phyloP scores from a whole-genome alignment of 1,140 invertebrate genomes.

The Bombyx mandarina region DNA sequence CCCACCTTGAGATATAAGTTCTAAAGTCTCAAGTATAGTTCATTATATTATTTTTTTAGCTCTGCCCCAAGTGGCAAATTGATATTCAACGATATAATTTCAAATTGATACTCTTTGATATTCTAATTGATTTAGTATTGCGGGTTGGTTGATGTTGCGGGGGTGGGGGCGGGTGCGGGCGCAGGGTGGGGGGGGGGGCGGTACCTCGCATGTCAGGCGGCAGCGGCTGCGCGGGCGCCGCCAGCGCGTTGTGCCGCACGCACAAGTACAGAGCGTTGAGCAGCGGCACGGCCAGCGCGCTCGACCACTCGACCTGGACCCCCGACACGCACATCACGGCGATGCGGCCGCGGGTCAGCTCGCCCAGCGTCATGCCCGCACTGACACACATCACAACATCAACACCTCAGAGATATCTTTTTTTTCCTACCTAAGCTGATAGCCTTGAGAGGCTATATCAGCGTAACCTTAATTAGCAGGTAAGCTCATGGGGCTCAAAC shows the following conservation, averaged over 20 bases:
- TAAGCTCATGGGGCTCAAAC: no score
- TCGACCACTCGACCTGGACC: slow-evolving; percentile 52
- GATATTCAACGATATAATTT: no score
- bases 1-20: no score
- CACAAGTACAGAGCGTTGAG: slow-evolving; percentile 61
- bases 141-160: background rate
- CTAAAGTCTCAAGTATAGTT: no score
- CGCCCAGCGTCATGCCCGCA: slow-evolving; percentile 52
- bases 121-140: background rate
- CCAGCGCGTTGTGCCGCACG: slow-evolving; percentile 46
- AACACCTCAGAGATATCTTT: background rate
- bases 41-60: no score
- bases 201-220: background rate
- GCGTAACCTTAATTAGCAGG: no score
- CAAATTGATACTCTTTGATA: no score
- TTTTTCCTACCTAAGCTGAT: no score
- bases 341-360: slow-evolving; percentile 40
- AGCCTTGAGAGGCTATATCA: no score
- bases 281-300: slow-evolving; percentile 57
- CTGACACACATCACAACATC: background rate
- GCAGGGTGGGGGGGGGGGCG: background rate
- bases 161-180: slow-evolving; percentile 22
- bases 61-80: no score
- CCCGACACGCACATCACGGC: slow-evolving; percentile 55
- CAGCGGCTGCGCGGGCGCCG: slow-evolving; percentile 3